Evolutionary conservation across 2,797 vertebrate genomes (phyloP).

Genomic region (Tokudaia muenninki): DNA sequence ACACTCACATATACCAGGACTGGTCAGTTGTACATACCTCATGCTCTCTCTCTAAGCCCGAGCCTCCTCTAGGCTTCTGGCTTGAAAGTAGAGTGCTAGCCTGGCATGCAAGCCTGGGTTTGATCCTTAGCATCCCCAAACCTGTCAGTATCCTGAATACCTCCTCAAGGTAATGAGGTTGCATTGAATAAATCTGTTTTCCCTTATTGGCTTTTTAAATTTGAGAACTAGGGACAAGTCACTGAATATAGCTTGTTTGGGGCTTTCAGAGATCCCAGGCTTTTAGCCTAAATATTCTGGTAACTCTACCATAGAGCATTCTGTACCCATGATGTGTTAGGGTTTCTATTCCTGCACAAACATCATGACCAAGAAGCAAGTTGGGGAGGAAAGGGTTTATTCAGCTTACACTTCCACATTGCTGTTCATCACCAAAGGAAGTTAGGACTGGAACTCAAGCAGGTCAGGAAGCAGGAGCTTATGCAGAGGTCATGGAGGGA

Average conservation of each 20-base stretch:
- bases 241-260: background rate
- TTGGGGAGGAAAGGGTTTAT: background rate
- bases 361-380: no score
- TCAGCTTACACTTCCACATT: no score
- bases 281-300: background rate
- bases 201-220: background rate
- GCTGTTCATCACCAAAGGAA: no score
- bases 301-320: no score
- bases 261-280: no score
- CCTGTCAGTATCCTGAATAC: background rate
- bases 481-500: no score
- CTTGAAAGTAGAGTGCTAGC: background rate
- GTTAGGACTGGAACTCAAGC: no score
- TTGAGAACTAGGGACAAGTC: background rate
- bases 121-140: background rate
- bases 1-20: background rate
- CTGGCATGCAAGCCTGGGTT: background rate
- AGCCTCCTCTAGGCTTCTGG: background rate
- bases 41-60: background rate
- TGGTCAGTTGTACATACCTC: background rate
- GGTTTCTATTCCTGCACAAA: no score
- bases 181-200: background rate
- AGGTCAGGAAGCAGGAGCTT: no score
- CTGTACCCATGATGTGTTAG: background rate
- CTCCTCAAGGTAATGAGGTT: no score